Evolutionary conservation across 2,113 vertebrate genomes (phyloP).

Genomic region (Campylomormyrus numenius): DNA sequence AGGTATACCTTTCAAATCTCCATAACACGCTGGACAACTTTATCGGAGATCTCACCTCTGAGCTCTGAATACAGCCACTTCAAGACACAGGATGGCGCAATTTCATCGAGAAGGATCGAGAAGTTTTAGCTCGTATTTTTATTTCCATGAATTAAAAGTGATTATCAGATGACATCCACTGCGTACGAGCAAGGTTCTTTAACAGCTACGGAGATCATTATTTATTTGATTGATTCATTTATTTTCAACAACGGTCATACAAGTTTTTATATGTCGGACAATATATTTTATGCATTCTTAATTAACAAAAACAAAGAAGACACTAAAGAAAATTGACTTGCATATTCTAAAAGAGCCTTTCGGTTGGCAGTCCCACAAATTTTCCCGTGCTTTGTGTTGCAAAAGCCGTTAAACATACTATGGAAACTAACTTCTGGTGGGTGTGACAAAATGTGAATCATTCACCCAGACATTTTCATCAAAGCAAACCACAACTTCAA

Average conservation of each 20-base stretch:
- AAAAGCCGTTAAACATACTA: background rate
- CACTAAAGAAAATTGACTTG: background rate
- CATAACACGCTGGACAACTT: background rate
- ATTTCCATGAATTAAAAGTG: background rate
- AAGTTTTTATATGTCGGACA: background rate
- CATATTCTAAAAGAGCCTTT: background rate
- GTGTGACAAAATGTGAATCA: background rate
- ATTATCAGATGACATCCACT: background rate
- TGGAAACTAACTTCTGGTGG: background rate
- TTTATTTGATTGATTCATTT: background rate
- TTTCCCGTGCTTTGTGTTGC: background rate
- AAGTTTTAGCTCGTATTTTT: background rate
- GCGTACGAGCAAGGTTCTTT: background rate
- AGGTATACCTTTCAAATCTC: background rate
- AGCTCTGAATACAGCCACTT: background rate
- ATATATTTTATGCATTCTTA: background rate
- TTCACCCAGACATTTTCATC: background rate
- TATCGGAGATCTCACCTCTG: background rate
- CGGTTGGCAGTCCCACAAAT: background rate
- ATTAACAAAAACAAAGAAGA: background rate
- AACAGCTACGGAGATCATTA: background rate
- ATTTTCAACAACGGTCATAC: background rate
- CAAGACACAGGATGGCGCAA: background rate
- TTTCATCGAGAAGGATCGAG: background rate
- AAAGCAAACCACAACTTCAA: background rate